Base-by-base conservation (phyloP, 37 sponge, comb jelly and placozoan genomes). In the Cladorhizidae sp. region DNA sequence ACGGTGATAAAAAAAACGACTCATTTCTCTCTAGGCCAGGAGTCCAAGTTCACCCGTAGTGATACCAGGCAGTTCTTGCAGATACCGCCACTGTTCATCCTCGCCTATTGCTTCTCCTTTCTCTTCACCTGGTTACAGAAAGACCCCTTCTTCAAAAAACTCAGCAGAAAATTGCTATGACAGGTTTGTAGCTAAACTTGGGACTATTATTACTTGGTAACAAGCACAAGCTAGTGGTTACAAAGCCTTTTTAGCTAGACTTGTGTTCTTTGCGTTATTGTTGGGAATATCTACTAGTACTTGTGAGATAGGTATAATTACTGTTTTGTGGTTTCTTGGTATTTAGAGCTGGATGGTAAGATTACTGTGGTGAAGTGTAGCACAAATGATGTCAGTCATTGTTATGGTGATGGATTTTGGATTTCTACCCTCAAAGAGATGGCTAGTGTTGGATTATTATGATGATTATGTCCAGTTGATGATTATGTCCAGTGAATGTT, bases 101-200 rank as follows among this genome's bases (percentile, higher is more conserved):
- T 56, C 81, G 35, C 40, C 74, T 25, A 8, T 40, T 50, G 23
- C 58, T 21, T n/a, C 35, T 57, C 50, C 41, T 72, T 25, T 1
- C 56, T 75, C 73, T 59, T 64, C 64, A 1, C 71, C 56, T 32
- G 83, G 69, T 49, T 74, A 26, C 42, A 37, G 3, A 40, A 67
- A 15, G 72, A 65, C 67, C 72, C 76, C 49, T 9, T 72, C 61
- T 59, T 42, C 70, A 9, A 38, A 25, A 40, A 39, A 29, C 17
- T 77, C 78, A 45, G 22, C 32, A 25, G 62, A 58, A 37, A 81
- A 59, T 31, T 81, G 72, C 49, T 81, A 81, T 62, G 82, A 81
- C 63, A 72, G 82, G 82, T 81, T 11, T n/a, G n/a, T n/a, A n/a
- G n/a, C n/a, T n/a, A n/a, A n/a, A n/a, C 20, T 18, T 20, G 38